Evolutionary conservation across 2,797 vertebrate species (phyloP).

Genomic region (Cuniculus paca): DNA sequence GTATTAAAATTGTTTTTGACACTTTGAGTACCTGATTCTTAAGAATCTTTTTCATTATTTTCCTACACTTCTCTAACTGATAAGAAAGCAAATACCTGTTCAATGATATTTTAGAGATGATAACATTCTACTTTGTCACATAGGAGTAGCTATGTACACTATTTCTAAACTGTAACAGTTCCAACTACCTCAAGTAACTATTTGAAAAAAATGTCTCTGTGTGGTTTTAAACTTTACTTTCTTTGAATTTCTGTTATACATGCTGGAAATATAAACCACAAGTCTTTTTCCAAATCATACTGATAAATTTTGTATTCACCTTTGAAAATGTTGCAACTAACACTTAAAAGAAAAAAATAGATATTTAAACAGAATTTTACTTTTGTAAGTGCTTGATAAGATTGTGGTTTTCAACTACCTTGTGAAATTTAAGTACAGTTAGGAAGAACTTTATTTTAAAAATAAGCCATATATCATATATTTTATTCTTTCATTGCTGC

Average conservation of each 20-base stretch:
- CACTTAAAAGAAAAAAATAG: conserved; percentile 77
- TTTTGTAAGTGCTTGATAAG: conserved; percentile 87
- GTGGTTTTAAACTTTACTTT: conserved; percentile 75
- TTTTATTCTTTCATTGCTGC: conserved; percentile 84
- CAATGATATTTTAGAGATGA: background rate
- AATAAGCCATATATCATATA: conserved; percentile 83
- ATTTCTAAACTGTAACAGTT: background rate
- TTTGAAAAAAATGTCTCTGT: conserved; percentile 52
- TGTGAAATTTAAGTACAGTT: conserved; percentile 86
- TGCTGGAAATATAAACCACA: conserved; percentile 84
- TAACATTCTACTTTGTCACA: conserved; percentile 4
- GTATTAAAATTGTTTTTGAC: background rate
- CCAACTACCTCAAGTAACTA: background rate
- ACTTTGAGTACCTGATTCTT: background rate
- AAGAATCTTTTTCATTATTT: background rate
- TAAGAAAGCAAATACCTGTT: background rate
- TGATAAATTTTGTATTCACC: conserved; percentile 74
- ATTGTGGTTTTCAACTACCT: conserved; percentile 87
- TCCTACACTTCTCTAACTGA: background rate
- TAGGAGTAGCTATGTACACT: background rate
- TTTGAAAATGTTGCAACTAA: conserved; percentile 78
- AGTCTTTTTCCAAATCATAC: conserved; percentile 62
- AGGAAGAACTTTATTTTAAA: conserved; percentile 84
- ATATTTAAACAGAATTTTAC: conserved; percentile 81
- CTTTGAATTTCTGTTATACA: conserved; percentile 83